Base-by-base conservation (phyloP, 2,113 vertebrate species). In the Helogale parvula region DNA sequence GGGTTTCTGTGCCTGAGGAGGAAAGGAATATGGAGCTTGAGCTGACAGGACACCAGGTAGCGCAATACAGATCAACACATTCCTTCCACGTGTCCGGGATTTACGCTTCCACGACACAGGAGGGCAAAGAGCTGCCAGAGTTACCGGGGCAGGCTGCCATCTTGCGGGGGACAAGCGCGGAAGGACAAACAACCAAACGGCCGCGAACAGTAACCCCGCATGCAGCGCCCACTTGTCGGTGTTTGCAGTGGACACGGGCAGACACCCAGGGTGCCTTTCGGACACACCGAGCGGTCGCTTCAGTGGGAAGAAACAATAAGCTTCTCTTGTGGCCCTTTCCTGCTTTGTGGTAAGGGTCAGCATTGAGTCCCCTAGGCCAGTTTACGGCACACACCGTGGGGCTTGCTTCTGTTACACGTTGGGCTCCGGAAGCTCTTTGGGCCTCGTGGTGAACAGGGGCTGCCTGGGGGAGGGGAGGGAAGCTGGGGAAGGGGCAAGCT, bases 21-120 rank as follows among this genome's bases (percentile, higher is more conserved):
- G 97, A 97, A 97, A 97, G 96, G 96, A 98, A 98, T 97, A 98
- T 94, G 96, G 97, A 98, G 93, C 97, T 98, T 98, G 97, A 98
- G 97, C 96, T 87, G 97, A 97, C 83, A 97, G 97, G 89, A 97
- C 94, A 98, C 74, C 98, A 98, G 97, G 96, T 63, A 97, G 92
- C 2, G 84, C 94, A 95, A 98, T 90, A 98, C 97, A 98, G 97
- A 97, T 94, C 95, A 98, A 97, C 94, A 97, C 98, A 97, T 95
- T 97, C 96, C 97, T 98, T 96, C 95, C 96, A 81, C 38, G 90
- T 85, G 97, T 91, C 96, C 2, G 29, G 95, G 97, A 52, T 68
- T 84, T 27, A 96, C 71, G 81, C 71, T 91, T 94, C 35, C 80
- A 68, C 41, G 69, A 95, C 93, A 84, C 74, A 63, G 95, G 69